These are phyloP conservation scores for Pteruthius melanotis DNA, from an alignment of 2,113 vertebrate species.

Conservation along the genomic window DNA sequence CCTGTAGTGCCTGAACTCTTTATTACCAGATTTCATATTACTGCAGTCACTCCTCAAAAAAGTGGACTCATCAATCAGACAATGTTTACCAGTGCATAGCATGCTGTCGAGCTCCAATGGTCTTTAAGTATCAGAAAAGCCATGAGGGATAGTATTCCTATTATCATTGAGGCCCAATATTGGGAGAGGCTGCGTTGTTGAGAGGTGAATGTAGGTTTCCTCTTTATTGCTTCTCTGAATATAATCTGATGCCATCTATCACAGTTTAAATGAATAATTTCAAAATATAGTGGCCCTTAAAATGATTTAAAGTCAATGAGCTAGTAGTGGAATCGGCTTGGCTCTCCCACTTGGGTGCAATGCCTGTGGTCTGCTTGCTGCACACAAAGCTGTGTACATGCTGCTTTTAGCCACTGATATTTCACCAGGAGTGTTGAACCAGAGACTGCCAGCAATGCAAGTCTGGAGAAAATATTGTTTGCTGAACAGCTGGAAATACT, in stretches of 20 bases:
- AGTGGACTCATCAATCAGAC: slow-evolving; percentile 62
- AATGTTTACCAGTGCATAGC: slow-evolving; percentile 56
- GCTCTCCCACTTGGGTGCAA: fast-evolving
- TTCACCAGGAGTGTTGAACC: neutral
- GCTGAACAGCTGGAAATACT: neutral
- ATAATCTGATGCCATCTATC: neutral
- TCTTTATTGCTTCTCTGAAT: neutral
- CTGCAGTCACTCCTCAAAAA: slow-evolving; percentile 40
- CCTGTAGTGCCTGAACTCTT: slow-evolving; percentile 55
- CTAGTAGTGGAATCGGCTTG: neutral
- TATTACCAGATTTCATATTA: slow-evolving; percentile 63
- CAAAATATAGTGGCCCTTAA: neutral
- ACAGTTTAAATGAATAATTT: slow-evolving; percentile 14
- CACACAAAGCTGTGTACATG: neutral
- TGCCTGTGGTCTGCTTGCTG: neutral
- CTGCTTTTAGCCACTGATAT: neutral
- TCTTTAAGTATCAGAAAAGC: slow-evolving; percentile 33
- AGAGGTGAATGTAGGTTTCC: neutral
- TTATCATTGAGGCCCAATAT: neutral
- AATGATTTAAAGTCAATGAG: slow-evolving; percentile 13
- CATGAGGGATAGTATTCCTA: neutral
- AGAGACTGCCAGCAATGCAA: neutral
- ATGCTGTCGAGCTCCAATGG: slow-evolving; percentile 34
- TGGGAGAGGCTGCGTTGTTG: neutral
- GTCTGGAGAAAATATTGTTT: no score